Evolutionary conservation across 2,113 vertebrate genomes (phyloP).

Genomic region (Strix aluco): DNA sequence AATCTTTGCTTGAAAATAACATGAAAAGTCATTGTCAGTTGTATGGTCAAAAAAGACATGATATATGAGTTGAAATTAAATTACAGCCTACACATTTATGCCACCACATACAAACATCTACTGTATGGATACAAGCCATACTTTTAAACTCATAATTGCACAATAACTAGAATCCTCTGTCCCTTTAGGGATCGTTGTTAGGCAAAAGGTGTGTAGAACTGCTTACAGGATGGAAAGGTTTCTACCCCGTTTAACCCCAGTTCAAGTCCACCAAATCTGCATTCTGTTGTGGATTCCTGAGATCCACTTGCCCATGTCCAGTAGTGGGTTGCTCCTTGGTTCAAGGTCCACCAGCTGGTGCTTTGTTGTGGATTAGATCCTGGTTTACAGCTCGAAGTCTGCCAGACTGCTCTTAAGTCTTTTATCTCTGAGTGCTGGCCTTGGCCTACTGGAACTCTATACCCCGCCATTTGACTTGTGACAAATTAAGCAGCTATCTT

Average conservation of each 20-base stretch:
- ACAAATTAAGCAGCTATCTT: not conserved
- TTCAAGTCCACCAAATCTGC: not conserved
- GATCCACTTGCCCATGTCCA: not conserved
- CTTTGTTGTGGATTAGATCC: not conserved
- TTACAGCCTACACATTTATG: not conserved
- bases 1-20: not conserved
- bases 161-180: not conserved
- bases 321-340: not conserved
- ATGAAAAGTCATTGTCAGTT: not conserved
- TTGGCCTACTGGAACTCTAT: not conserved
- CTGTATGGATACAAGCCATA: not conserved
- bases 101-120: not conserved
- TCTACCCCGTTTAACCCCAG: not conserved
- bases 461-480: not conserved
- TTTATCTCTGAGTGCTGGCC: not conserved
- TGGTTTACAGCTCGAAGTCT: not conserved
- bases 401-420: not conserved
- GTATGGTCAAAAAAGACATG: not conserved
- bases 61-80: not conserved
- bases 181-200: not conserved
- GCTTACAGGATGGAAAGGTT: not conserved
- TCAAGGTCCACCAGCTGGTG: not conserved
- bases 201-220: not conserved
- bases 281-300: not conserved
- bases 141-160: fast-evolving